phyloP scores from a whole-genome alignment of 1,140 invertebrate species.

The Ceratosolen fusciceps region DNA sequence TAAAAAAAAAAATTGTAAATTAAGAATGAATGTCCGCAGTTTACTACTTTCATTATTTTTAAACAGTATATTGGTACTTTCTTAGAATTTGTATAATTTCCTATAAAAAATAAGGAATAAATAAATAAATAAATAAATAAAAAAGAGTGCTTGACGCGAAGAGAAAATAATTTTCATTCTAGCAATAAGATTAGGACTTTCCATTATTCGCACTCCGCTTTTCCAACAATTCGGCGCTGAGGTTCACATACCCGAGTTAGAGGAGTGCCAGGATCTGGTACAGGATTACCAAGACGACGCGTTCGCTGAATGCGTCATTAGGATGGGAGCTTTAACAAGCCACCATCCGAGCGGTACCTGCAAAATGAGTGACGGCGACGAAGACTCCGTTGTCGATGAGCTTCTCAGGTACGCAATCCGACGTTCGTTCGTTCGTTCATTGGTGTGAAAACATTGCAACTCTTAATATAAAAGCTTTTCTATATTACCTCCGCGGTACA shows the following conservation, averaged over 20 bases:
- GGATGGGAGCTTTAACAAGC: slow-evolving; percentile 76
- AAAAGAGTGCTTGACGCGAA: too few species aligned
- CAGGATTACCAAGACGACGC: slow-evolving; percentile 69
- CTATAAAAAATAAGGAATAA: too few species aligned
- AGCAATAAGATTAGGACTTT: slow-evolving; percentile 76
- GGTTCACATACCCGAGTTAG: slow-evolving; percentile 77
- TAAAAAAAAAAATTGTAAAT: too few species aligned
- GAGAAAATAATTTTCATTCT: slow-evolving; percentile 14
- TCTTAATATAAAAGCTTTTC: too few species aligned
- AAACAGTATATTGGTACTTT: too few species aligned
- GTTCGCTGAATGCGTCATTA: slow-evolving; percentile 79
- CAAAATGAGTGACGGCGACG: slow-evolving; percentile 68
- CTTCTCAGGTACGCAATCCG: slow-evolving; percentile 71
- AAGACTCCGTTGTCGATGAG: slow-evolving; percentile 73
- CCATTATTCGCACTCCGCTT: slow-evolving; percentile 72
- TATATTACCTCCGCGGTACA: too few species aligned
- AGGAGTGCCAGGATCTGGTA: slow-evolving; percentile 71
- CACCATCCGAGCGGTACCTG: slow-evolving; percentile 81
- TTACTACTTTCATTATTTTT: too few species aligned
- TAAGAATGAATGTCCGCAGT: too few species aligned
- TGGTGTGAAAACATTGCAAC: too few species aligned
- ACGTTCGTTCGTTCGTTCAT: too few species aligned
- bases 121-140: too few species aligned
- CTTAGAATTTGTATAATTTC: too few species aligned
- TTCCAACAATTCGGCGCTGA: slow-evolving; percentile 76